Percentiles rank a stretch among this genome's conserved stretches.
phyloP scores from a whole-genome alignment of 2,797 vertebrate genomes.

The Danio choprae region DNA sequence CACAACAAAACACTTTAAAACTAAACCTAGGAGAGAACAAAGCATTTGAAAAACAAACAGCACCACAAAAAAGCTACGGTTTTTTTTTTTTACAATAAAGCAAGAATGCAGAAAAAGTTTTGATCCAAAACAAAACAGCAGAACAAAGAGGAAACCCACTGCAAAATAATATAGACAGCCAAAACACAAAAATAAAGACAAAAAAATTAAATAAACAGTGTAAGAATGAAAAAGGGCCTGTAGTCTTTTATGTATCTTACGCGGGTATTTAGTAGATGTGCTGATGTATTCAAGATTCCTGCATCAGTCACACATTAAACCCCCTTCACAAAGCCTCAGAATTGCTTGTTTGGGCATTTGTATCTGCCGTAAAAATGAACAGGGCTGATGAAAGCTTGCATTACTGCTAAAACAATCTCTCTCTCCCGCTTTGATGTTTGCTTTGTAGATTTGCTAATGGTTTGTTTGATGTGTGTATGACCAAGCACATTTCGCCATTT shows the following conservation, averaged over 20 bases:
- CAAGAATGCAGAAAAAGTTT: too few species aligned
- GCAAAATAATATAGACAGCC: neutral
- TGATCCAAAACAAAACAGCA: neutral
- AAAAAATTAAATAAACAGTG: neutral
- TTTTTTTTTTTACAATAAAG: too few species aligned
- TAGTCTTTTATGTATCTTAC: neutral
- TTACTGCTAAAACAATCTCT: constrained; percentile 19
- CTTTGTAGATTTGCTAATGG: constrained; percentile 24
- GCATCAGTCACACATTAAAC: constrained; percentile 2
- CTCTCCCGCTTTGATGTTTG: constrained; percentile 10
- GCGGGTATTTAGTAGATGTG: neutral
- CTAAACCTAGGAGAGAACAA: too few species aligned
- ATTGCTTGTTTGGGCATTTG: constrained; percentile 11
- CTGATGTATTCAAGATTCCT: neutral
- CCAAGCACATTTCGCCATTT: constrained; percentile 14
- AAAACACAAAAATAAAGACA: neutral
- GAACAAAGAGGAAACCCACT: neutral
- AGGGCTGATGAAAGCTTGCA: neutral
- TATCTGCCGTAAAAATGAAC: neutral
- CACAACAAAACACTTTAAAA: too few species aligned
- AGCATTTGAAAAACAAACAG: too few species aligned
- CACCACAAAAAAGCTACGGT: too few species aligned
- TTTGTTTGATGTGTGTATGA: constrained; percentile 16
- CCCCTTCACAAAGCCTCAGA: neutral
- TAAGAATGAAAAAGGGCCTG: neutral